Base-by-base conservation (phyloP, 1,140 invertebrate genomes). In the Limonius californicus region DNA sequence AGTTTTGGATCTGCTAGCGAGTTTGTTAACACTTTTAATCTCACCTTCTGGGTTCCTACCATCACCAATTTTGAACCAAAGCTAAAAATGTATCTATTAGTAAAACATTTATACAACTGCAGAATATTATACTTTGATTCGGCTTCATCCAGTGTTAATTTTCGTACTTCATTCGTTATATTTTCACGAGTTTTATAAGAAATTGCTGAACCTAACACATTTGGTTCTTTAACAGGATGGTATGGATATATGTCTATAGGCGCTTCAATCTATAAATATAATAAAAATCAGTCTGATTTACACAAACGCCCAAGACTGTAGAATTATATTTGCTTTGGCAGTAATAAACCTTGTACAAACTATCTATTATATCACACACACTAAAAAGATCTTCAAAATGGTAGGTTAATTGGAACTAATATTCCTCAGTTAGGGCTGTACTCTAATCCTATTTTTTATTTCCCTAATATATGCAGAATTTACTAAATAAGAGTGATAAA, bases 201-300 rank as follows among this genome's bases (percentile, higher is more conserved):
- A 0, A 78, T 70, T 74, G 89, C 92, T 7, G 89, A 92, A 11
- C 91, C 91, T 62, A 78, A 78, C 4, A 87, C 74, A 23, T 76
- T 71, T n/a, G 68, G 57, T 68, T 85, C 82, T 47, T 85, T 79
- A 14, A 89, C 73, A 8, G 81, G 79, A 16, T 63, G 74, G 68
- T 85, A 81, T 3, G 83, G 81, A 70, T 90, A 91, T 65, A 88
- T 83, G 59, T 89, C 81, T 62, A 66, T 61, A 53, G 54, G 23
- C 6, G 32, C 42, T 57, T 27, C 47, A 0, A 53, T n/a, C 8
- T 57, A 27, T 20, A 21, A 30, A 23, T 19, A 27, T 27, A 27
- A 27, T 9, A 27, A 27, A 27, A 27, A 27, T 4, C 3, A 27
- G 9, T 27, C 9, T 4, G 9, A 4, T 27, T 27, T 27, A 27